Percentiles rank a stretch among this genome's conserved stretches.
Evolutionary conservation across 1,140 invertebrate species (phyloP).

Genomic region (Atta texana): DNA sequence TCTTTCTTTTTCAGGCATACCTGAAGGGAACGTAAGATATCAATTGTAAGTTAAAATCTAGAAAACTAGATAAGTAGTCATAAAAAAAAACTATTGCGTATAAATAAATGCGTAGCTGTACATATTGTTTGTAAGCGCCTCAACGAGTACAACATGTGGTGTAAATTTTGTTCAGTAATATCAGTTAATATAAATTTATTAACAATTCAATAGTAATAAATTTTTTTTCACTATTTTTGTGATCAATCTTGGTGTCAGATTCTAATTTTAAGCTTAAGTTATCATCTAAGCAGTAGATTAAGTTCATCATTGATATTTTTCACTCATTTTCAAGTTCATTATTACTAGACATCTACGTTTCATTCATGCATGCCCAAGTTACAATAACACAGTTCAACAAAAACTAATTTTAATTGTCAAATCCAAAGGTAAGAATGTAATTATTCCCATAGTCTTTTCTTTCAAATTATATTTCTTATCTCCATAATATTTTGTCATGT

Average conservation of each 20-base stretch:
- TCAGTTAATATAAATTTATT: constrained; percentile 17
- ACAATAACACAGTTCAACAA: neutral
- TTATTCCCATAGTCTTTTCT: neutral
- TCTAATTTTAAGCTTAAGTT: constrained; percentile 6
- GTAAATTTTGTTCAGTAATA: constrained; percentile 15
- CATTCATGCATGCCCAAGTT: constrained; percentile 32
- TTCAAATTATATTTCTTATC: neutral
- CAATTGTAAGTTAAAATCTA: neutral
- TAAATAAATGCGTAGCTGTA: neutral
- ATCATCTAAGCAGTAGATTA: neutral
- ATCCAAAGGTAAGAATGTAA: neutral
- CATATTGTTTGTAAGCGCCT: neutral
- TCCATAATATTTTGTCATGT: neutral
- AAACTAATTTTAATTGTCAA: neutral
- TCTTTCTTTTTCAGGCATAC: constrained; percentile 17
- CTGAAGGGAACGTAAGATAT: constrained; percentile 23
- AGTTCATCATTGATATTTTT: neutral
- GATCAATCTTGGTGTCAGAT: constrained; percentile 1
- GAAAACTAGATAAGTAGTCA: neutral
- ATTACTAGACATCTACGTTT: neutral
- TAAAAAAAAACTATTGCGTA: neutral
- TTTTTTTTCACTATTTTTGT: neutral
- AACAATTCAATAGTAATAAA: neutral
- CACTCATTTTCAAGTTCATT: neutral
- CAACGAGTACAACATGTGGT: neutral